Conservation (phyloP, 2,113 vertebrate genomes). For the Rhynchomys soricoides region DNA sequence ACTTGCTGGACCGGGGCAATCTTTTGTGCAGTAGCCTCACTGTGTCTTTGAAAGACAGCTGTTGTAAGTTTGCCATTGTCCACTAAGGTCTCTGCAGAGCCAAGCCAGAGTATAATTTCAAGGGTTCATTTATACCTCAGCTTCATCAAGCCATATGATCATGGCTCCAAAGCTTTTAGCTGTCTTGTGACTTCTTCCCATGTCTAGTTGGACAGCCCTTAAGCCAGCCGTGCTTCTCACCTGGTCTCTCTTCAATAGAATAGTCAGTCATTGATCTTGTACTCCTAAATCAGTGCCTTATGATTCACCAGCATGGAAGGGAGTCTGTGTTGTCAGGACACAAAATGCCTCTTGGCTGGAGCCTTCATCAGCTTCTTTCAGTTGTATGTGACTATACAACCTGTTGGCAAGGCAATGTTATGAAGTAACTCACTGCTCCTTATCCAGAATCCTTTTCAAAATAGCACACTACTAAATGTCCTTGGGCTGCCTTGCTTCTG, state of each 20-base stretch:
- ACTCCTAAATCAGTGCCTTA: neutral
- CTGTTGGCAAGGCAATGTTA: neutral
- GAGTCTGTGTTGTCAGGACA: neutral
- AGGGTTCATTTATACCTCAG: neutral
- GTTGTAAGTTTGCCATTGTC: neutral
- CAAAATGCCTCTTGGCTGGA: neutral
- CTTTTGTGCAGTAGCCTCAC: neutral
- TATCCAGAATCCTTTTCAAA: neutral
- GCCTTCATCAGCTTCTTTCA: neutral
- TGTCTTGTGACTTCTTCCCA: neutral
- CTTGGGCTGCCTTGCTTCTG: neutral
- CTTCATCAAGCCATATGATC: neutral
- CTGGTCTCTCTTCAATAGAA: neutral
- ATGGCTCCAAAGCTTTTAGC: neutral
- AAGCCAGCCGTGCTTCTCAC: neutral
- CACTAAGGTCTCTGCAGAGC: neutral
- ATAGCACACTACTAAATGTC: neutral
- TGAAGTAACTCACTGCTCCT: neutral
- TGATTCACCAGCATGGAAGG: neutral
- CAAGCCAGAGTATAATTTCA: neutral
- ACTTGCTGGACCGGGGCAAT: neutral
- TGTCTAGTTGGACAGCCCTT: neutral
- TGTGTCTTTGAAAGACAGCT: neutral
- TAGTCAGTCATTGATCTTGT: neutral
- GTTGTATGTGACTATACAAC: neutral